A percentile compares a stretch with the other conserved stretches of the same genome.
These are phyloP conservation scores for Papilio helenus DNA, from an alignment of 1,140 invertebrate genomes.

Conservation along the genomic window DNA sequence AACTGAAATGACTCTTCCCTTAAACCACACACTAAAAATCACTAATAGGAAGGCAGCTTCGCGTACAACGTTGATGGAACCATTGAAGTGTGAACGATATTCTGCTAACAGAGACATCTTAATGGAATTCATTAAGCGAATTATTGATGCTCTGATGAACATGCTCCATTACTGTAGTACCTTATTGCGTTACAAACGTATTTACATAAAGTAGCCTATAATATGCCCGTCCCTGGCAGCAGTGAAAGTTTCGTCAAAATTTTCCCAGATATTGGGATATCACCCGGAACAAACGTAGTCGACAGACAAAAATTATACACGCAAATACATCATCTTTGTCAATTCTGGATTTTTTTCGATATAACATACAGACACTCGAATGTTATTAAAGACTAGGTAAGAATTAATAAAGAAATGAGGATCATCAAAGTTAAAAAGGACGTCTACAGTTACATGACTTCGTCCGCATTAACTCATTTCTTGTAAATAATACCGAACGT, in stretches of 20 bases:
- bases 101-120: conserved; percentile 26
- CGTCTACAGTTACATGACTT: background rate
- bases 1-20: background rate
- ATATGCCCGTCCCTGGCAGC: too few species aligned
- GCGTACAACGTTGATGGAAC: background rate
- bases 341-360: too few species aligned
- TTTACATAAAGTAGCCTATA: too few species aligned
- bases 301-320: too few species aligned
- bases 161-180: background rate
- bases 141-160: conserved; percentile 13
- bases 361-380: too few species aligned
- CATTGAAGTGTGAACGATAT: conserved; percentile 24
- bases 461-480: background rate
- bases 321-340: too few species aligned
- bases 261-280: too few species aligned
- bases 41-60: background rate
- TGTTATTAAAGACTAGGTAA: too few species aligned
- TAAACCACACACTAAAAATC: background rate
- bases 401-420: background rate
- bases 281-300: too few species aligned
- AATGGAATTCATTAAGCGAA: conserved; percentile 31
- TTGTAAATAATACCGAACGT: background rate
- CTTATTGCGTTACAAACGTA: too few species aligned
- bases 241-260: too few species aligned
- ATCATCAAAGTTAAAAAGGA: background rate